Conservation (phyloP, 2,797 vertebrate genomes). For the Siniperca scherzeri region DNA sequence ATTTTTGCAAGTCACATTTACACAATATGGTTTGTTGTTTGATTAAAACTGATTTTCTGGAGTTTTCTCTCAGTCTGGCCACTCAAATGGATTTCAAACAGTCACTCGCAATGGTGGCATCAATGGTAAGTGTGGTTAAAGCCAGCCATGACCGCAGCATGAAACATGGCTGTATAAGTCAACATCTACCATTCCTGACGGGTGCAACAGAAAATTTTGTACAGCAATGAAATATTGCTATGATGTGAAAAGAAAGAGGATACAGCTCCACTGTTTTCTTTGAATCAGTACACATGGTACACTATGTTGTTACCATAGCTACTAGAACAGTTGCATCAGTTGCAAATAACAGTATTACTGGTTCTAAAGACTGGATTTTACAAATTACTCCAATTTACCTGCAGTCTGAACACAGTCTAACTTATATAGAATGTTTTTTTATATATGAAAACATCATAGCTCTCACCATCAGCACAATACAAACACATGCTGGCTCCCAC, state of each 20-base stretch:
- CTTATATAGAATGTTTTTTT: neutral
- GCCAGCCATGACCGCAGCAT: neutral
- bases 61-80: conserved; percentile 9
- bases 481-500: conserved; percentile 40
- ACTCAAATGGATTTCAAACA: conserved; percentile 18
- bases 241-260: neutral
- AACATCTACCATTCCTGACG: neutral
- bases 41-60: conserved; percentile 3
- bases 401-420: conserved; percentile 5
- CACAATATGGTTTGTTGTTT: neutral
- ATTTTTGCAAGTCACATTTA: conserved; percentile 17
- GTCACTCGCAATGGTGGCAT: conserved; percentile 5
- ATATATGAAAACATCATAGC: neutral
- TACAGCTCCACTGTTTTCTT: neutral
- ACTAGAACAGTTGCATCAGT: neutral
- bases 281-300: neutral
- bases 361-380: neutral
- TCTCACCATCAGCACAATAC: neutral
- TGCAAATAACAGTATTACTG: neutral
- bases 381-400: neutral
- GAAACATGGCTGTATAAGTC: neutral
- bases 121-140: neutral
- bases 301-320: neutral
- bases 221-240: neutral
- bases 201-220: neutral